phyloP scores from a whole-genome alignment of 2,888 invertebrate species.

The Ichneumon xanthorius region DNA sequence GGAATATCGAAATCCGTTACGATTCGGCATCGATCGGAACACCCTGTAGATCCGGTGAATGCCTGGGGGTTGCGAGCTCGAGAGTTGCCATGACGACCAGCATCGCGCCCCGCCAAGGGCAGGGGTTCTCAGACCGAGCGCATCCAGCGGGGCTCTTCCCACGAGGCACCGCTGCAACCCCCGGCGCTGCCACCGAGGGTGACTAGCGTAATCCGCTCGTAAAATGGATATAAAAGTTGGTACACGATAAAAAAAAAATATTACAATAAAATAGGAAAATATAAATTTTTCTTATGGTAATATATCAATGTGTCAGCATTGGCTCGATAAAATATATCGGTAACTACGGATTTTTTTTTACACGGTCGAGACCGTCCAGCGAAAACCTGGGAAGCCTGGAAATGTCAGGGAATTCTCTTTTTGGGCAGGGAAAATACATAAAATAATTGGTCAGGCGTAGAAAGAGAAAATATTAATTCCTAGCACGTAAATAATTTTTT shows the following conservation, averaged over 20 bases:
- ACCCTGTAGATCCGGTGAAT: conserved; percentile 77
- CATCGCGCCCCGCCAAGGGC: conserved; percentile 75
- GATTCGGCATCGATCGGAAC: conserved; percentile 74
- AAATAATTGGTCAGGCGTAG: no score
- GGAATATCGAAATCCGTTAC: conserved; percentile 58
- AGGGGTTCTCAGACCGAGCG: conserved; percentile 79
- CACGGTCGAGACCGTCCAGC: no score
- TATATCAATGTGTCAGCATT: background rate
- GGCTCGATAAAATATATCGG: background rate
- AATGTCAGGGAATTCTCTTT: no score
- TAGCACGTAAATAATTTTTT: background rate
- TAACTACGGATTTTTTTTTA: background rate
- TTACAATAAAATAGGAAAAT: background rate
- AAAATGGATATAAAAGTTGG: conserved; percentile 45
- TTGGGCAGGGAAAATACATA: no score
- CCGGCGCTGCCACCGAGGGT: background rate
- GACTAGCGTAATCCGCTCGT: conserved; percentile 24
- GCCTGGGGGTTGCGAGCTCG: conserved; percentile 76
- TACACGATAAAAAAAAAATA: conserved; percentile 14
- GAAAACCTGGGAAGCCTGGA: no score
- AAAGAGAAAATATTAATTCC: no score
- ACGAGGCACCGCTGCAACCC: conserved; percentile 5
- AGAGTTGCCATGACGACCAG: conserved; percentile 80
- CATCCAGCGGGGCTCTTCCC: conserved; percentile 55
- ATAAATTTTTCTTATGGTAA: background rate